These are phyloP conservation scores for Atrina japonica DNA, from an alignment of 2,888 invertebrate genomes.

Conservation along the genomic window DNA sequence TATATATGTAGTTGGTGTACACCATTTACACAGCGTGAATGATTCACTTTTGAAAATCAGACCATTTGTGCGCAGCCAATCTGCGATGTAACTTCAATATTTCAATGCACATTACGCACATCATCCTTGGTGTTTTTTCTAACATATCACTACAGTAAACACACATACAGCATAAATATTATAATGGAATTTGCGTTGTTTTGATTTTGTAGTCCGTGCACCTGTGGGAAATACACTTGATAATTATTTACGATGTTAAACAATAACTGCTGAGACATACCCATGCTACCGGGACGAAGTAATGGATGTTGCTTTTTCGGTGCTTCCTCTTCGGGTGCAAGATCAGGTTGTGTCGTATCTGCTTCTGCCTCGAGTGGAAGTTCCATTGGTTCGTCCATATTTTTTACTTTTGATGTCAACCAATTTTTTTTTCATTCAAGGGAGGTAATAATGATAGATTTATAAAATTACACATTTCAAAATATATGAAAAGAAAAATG, in stretches of 20 bases:
- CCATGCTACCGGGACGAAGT: conserved; percentile 73
- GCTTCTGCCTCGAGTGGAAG: conserved; percentile 67
- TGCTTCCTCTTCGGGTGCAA: conserved; percentile 46
- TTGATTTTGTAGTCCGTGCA: too few species aligned
- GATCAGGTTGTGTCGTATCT: conserved; percentile 63
- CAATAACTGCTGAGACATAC: conserved; percentile 44
- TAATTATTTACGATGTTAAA: background rate
- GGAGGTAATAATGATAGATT: conserved; percentile 7
- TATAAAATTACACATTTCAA: too few species aligned
- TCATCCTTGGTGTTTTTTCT: background rate
- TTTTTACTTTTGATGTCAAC: background rate
- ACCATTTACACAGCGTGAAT: too few species aligned
- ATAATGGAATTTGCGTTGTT: too few species aligned
- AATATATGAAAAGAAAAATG: too few species aligned
- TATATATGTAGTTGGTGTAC: too few species aligned
- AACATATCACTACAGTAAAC: too few species aligned
- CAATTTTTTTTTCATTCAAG: background rate
- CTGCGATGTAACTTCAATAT: too few species aligned
- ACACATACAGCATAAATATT: too few species aligned
- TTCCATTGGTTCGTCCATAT: conserved; percentile 47
- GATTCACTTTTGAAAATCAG: too few species aligned
- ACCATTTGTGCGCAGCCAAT: too few species aligned
- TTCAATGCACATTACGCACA: conserved; percentile 1
- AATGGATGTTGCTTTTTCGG: conserved; percentile 56
- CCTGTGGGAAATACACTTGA: background rate